Percentiles rank a stretch among this genome's conserved stretches.
phyloP scores from a whole-genome alignment of 2,113 vertebrate species.

The Numenius arquata region DNA sequence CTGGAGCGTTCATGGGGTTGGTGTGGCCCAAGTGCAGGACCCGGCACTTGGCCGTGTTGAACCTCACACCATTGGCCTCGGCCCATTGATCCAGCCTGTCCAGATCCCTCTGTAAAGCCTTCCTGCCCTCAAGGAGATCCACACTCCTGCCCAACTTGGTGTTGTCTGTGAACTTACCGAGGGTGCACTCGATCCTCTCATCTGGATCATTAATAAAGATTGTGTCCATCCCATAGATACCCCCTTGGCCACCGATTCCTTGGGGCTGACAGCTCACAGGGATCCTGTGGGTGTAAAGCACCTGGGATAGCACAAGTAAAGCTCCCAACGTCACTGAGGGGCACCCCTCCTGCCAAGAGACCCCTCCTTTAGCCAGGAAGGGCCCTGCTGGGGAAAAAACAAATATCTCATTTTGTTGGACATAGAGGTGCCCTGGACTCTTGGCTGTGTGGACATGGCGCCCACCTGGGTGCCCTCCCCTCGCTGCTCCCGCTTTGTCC shows the following conservation, averaged over 20 bases:
- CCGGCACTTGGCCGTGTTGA: background rate
- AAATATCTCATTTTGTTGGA: background rate
- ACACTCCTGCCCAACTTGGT: background rate
- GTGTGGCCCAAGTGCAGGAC: background rate
- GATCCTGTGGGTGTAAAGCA: background rate
- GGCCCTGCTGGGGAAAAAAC: too few relatives aligned
- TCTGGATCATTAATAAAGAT: background rate
- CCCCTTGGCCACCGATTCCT: background rate
- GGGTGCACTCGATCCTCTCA: background rate
- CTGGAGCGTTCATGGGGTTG: background rate
- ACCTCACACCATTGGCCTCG: background rate
- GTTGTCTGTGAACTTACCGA: background rate
- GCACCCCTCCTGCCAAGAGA: background rate
- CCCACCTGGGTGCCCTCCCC: background rate
- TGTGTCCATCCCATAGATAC: background rate
- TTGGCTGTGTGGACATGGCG: rapidly evolving
- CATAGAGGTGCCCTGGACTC: rapidly evolving
- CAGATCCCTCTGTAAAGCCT: background rate
- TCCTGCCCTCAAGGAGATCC: background rate
- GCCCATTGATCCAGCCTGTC: background rate
- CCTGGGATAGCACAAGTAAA: background rate
- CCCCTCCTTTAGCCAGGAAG: background rate
- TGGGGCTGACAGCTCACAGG: rapidly evolving
- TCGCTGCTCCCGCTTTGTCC: background rate
- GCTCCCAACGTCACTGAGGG: background rate